Evolutionary conservation across 2,797 vertebrate genomes (phyloP).

Genomic region (Notolepis coatsorum): DNA sequence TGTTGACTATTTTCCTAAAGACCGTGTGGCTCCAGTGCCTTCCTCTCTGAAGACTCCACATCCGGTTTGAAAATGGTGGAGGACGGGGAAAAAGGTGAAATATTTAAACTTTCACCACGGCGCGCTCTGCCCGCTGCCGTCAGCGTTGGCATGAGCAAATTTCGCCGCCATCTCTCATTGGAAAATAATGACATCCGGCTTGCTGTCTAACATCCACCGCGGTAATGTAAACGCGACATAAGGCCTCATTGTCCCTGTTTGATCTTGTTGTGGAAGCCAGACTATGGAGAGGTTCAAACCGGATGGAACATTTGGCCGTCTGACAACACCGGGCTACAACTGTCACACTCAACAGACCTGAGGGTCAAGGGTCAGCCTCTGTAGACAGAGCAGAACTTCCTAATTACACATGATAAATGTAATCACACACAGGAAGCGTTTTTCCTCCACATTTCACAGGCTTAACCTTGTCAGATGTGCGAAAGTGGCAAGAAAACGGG

Average conservation of each 20-base stretch:
- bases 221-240: no score
- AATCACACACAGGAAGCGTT: constrained; percentile 75
- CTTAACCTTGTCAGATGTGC: constrained; percentile 74
- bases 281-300: constrained; percentile 37
- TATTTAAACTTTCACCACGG: no score
- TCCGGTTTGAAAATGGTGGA: no score
- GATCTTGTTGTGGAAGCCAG: constrained; percentile 47
- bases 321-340: constrained; percentile 64
- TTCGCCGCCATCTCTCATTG: no score
- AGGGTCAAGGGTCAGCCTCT: constrained; percentile 67
- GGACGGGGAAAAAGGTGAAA: no score
- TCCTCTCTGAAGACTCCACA: no score
- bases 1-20: no score
- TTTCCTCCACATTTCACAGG: constrained; percentile 67
- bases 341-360: constrained; percentile 55
- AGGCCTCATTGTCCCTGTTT: constrained; percentile 13
- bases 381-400: constrained; percentile 74
- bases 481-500: constrained; percentile 19
- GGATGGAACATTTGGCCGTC: constrained; percentile 58
- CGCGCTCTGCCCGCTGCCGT: no score
- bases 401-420: constrained; percentile 80
- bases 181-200: no score
- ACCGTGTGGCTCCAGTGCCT: no score
- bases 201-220: no score
- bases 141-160: no score